Evolutionary conservation across 2,797 vertebrate species (phyloP).

Genomic region (Sebastolobus altivelis): DNA sequence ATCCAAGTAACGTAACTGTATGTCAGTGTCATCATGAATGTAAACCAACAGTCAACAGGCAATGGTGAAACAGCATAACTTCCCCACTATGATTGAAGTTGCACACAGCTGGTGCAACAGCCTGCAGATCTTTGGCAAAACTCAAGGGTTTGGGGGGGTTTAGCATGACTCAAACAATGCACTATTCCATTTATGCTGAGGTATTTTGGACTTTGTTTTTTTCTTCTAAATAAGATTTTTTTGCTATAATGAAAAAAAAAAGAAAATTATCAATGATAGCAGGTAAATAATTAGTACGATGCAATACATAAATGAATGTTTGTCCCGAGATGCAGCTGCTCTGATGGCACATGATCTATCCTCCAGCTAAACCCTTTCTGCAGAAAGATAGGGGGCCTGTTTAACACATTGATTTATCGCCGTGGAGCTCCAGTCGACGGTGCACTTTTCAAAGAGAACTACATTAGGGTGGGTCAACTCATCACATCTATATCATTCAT

Average conservation of each 20-base stretch:
- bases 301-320: background rate
- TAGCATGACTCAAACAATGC: background rate
- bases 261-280: background rate
- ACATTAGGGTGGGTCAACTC: conserved; percentile 84
- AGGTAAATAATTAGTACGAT: background rate
- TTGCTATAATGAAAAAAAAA: background rate
- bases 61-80: background rate
- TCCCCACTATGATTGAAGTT: background rate
- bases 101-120: background rate
- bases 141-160: background rate
- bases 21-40: background rate
- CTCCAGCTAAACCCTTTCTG: conserved; percentile 74
- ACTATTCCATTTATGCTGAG: background rate
- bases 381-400: conserved; percentile 75
- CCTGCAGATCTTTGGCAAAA: background rate
- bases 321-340: conserved; percentile 28
- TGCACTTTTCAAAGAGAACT: conserved; percentile 83
- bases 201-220: background rate
- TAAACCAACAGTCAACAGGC: background rate
- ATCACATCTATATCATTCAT: conserved; percentile 83
- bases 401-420: conserved; percentile 88
- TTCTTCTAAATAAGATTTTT: background rate
- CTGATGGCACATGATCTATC: conserved; percentile 76
- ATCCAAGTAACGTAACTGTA: background rate
- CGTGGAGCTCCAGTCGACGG: conserved; percentile 79